Conservation (phyloP, 2,888 invertebrate genomes). For the Amaurobius ferox region DNA sequence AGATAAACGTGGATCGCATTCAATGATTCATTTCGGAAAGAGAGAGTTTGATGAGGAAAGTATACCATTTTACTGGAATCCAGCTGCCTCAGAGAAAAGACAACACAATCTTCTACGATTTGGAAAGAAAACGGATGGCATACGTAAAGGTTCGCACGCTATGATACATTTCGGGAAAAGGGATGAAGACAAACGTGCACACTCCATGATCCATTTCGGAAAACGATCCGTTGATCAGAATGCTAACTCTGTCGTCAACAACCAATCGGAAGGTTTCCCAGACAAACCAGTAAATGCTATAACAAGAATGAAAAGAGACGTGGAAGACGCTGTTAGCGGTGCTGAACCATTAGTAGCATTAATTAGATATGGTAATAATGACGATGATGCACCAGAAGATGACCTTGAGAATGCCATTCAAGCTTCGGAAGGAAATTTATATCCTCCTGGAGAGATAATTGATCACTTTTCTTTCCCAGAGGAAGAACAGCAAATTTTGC, state of each 20-base stretch:
- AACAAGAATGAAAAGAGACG: constrained; percentile 31
- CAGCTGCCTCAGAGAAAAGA: neutral
- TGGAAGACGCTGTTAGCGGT: neutral
- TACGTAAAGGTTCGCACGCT: constrained; percentile 44
- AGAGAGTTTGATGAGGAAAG: neutral
- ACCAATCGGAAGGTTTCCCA: neutral
- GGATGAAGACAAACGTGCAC: constrained; percentile 44
- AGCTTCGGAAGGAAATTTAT: neutral
- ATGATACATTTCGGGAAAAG: constrained; percentile 65
- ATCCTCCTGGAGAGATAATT: neutral
- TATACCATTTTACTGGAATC: constrained; percentile 10
- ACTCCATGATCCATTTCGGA: constrained; percentile 66
- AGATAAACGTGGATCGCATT: constrained; percentile 18
- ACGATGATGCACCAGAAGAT: neutral
- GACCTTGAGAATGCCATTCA: neutral
- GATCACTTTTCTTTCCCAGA: neutral
- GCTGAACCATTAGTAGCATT: neutral
- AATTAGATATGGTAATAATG: neutral
- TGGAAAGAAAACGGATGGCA: constrained; percentile 45
- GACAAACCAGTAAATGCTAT: neutral
- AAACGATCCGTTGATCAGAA: constrained; percentile 36
- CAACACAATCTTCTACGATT: constrained; percentile 53
- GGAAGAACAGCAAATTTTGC: constrained; percentile 12
- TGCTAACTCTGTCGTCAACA: neutral
- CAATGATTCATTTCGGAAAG: constrained; percentile 66